phyloP scores from a whole-genome alignment of 1,140 invertebrate genomes.

The Aleiodes sp. region DNA sequence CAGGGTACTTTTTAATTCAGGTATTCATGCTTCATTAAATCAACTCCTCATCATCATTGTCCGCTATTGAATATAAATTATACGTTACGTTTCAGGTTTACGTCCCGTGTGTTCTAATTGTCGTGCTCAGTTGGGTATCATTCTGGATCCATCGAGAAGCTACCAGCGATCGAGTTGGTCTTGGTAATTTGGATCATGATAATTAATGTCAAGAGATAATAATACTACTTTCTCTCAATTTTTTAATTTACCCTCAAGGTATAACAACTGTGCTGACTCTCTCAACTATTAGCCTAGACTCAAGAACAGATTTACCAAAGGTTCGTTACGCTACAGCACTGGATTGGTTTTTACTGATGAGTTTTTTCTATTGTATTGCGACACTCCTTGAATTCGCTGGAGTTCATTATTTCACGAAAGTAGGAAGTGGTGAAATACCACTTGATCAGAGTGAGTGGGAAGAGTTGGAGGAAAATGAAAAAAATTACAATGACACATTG shows the following conservation, averaged over 20 bases:
- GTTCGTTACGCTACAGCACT: constrained; percentile 91
- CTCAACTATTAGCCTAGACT: constrained; percentile 91
- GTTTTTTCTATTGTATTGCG: constrained; percentile 93
- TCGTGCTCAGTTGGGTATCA: constrained; percentile 94
- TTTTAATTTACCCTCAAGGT: constrained; percentile 67
- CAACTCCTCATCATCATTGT: too few relatives aligned
- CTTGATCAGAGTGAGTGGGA: constrained; percentile 83
- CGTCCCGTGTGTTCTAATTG: constrained; percentile 92
- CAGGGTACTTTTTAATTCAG: constrained; percentile 94
- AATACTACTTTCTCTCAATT: not conserved
- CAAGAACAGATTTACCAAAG: constrained; percentile 89
- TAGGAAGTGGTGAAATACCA: constrained; percentile 83
- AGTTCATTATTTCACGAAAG: constrained; percentile 94
- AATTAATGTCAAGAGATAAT: not conserved
- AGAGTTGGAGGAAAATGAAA: constrained; percentile 67
- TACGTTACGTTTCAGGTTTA: constrained; percentile 74
- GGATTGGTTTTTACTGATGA: constrained; percentile 93
- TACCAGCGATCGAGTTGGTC: constrained; percentile 79
- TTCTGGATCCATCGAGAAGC: constrained; percentile 98
- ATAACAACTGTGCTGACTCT: constrained; percentile 92
- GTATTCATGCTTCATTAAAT: constrained; percentile 39
- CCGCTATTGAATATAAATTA: not conserved
- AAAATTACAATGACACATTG: constrained; percentile 47
- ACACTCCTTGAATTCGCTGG: constrained; percentile 92
- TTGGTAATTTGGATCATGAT: constrained; percentile 67